Conservation (phyloP, 2,797 vertebrate genomes). For the Eurystomus glaucurus region DNA sequence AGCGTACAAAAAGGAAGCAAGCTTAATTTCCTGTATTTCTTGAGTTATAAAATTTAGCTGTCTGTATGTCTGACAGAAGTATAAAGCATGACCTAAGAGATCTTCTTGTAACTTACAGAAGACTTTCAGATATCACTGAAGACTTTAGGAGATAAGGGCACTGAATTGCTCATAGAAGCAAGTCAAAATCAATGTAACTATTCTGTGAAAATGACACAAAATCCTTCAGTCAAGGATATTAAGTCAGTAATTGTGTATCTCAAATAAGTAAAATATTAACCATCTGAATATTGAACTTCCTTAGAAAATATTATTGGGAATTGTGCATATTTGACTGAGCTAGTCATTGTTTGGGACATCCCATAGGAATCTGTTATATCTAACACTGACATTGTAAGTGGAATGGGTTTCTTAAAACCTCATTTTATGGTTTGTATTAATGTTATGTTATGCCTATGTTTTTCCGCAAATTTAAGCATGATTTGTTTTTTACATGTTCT, state of each 20-base stretch:
- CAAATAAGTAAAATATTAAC: constrained; percentile 51
- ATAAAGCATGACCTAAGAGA: neutral
- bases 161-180: neutral
- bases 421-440: neutral
- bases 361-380: neutral
- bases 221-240: constrained; percentile 40
- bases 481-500: neutral
- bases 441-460: neutral
- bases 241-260: constrained; percentile 58
- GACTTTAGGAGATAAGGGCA: neutral
- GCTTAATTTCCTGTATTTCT: neutral
- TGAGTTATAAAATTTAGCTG: neutral
- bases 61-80: neutral
- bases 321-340: neutral
- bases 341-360: neutral
- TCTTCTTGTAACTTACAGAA: neutral
- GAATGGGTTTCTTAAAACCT: neutral
- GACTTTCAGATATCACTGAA: neutral
- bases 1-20: neutral
- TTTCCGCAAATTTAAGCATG: neutral
- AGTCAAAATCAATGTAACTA: neutral
- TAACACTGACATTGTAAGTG: neutral
- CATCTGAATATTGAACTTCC: neutral
- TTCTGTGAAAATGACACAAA: constrained; percentile 35
- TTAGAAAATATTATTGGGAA: neutral